Percentiles rank a stretch among this genome's conserved stretches.
phyloP scores from a whole-genome alignment of 2,888 invertebrate species.

The Erebia epiphron region DNA sequence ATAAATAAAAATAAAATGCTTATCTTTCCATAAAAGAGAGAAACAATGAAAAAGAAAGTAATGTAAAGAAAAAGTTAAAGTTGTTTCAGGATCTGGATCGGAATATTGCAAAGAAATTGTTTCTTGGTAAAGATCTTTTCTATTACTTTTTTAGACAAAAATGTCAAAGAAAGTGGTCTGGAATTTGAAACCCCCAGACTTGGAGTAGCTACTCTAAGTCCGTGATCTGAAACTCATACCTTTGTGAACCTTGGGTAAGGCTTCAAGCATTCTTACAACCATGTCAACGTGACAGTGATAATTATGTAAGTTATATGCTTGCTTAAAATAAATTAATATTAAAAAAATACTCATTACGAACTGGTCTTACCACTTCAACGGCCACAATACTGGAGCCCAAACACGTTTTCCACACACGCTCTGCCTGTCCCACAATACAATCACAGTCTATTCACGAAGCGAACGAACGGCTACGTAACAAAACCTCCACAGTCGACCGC shows the following conservation, averaged over 20 bases:
- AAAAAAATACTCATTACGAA: neutral
- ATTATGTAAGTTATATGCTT: neutral
- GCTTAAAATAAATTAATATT: neutral
- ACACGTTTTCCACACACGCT: slow-evolving; percentile 72
- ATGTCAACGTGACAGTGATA: neutral
- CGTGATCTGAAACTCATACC: neutral
- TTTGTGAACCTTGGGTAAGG: neutral
- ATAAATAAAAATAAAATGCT: neutral
- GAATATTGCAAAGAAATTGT: no score
- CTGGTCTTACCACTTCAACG: slow-evolving; percentile 42
- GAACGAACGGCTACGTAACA: slow-evolving; percentile 41
- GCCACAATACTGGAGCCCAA: slow-evolving; percentile 56
- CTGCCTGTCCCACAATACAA: slow-evolving; percentile 74
- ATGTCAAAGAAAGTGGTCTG: no score
- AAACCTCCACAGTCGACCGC: slow-evolving; percentile 65
- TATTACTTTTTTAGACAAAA: no score
- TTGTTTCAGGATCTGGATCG: no score
- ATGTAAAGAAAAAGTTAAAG: no score
- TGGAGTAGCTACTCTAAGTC: no score
- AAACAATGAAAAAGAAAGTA: no score
- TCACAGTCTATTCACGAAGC: slow-evolving; percentile 64
- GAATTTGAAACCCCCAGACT: no score
- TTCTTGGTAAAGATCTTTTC: no score
- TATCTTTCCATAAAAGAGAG: no score
- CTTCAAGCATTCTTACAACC: neutral